Percentiles rank a stretch among this genome's conserved stretches.
These are phyloP conservation scores for Drosophila kikkawai DNA, from an alignment of 1,140 invertebrate species.

Conservation along the genomic window DNA sequence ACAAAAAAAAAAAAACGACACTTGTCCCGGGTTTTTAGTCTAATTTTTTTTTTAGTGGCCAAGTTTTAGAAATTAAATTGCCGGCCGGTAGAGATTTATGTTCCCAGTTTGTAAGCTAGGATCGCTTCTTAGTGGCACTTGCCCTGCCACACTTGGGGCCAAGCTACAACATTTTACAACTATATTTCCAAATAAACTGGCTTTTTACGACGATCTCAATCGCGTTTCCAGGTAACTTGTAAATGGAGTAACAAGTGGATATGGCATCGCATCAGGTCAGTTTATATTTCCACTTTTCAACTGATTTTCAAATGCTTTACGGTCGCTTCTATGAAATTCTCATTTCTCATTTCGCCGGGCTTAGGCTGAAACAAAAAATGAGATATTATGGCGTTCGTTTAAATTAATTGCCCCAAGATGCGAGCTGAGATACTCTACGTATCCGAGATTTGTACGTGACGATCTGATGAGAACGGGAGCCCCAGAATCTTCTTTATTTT, in stretches of 20 bases:
- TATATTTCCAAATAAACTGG: constrained; percentile 81
- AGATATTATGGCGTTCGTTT: constrained; percentile 76
- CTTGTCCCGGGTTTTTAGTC: constrained; percentile 71
- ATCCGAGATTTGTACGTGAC: constrained; percentile 70
- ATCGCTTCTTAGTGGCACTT: constrained; percentile 62
- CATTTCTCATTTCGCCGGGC: constrained; percentile 43
- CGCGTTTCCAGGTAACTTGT: constrained; percentile 79
- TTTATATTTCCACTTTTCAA: constrained; percentile 46
- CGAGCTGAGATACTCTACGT: constrained; percentile 43
- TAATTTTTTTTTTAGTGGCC: constrained; percentile 65
- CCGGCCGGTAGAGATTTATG: constrained; percentile 60
- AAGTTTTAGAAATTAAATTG: constrained; percentile 68
- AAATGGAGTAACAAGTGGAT: constrained; percentile 84
- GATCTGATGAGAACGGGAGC: constrained; percentile 53
- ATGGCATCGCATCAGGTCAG: constrained; percentile 35
- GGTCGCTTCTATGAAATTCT: constrained; percentile 69
- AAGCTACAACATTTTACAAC: constrained; percentile 64
- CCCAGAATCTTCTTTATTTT: constrained; percentile 3
- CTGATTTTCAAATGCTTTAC: constrained; percentile 69
- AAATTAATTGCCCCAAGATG: constrained; percentile 78
- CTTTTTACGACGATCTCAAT: constrained; percentile 82
- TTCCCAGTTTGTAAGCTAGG: constrained; percentile 51
- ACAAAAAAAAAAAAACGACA: constrained; percentile 43
- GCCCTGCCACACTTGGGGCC: constrained; percentile 65
- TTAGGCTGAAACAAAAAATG: constrained; percentile 65